Evolutionary conservation across 2,113 vertebrate genomes (phyloP), one percentile per base, ranked within the genome.

Genomic region (Pristiophorus japonicus): DNA sequence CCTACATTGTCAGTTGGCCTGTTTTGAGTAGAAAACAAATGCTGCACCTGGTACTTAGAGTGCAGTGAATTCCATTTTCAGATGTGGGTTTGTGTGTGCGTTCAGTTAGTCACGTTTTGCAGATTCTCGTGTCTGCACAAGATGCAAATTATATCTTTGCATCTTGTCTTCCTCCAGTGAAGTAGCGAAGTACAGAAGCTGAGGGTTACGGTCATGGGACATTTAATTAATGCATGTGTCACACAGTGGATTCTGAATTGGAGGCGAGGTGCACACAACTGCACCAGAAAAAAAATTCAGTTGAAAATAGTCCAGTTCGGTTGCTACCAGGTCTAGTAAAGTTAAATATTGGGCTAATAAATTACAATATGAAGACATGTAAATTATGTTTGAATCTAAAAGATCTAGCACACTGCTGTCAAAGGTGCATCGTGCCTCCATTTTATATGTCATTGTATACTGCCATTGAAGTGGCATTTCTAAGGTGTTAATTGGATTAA

Each of bases 1-100:
- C 65, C 3, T 63, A 38, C 34, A 24, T 94, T 94, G 93, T 94
- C 38, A 6, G 93, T 73, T 47, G 65, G 45, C 93, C 65, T 51
- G 65, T 94, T 94, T 51, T 34, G 65, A 94, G 93, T 93, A 24
- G 24, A 42, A 93, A 20, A 66, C 16, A 12, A 66, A 66, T 51
- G 42, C 66, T 70, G 62, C 27, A 70, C n/a, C 66, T 73, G 38
- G 42, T 62, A 11, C 66, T 94, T 67, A 47, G 65, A 94, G 93
- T 70, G 66, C 73, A 24, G 93, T 73, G 42, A 94, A 70, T 94
- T 94, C 93, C 93, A 27, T 94, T 70, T 70, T 70, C 93, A 30
- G 66, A 94, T 94, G 45, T 94, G 45, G 93, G 65, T 94, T 67
- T 94, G 42, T 51, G 66, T 47, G 42, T 47, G 27, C 12, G 16